Evolutionary conservation across 2,888 invertebrate genomes (phyloP).

Genomic region (Nephrocerus scutellatus): DNA sequence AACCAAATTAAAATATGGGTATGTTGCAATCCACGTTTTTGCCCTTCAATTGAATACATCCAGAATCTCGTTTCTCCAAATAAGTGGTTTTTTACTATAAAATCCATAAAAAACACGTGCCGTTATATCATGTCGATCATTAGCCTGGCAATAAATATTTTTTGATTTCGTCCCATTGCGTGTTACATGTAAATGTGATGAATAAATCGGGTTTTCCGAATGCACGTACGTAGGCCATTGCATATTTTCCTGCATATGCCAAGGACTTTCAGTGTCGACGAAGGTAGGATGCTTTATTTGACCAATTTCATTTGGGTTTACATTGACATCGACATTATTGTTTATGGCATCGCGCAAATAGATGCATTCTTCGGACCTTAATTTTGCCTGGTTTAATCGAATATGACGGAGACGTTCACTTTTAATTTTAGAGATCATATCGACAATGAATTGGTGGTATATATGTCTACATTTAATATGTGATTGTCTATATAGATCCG

Average conservation of each 20-base stretch:
- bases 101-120: constrained; percentile 11
- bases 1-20: background rate
- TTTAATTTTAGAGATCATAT: no score
- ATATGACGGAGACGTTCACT: no score
- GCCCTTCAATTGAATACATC: background rate
- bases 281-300: no score
- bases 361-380: constrained; percentile 1
- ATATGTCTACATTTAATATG: background rate
- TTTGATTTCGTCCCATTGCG: constrained; percentile 8
- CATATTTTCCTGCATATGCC: constrained; percentile 2
- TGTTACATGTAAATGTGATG: constrained; percentile 10
- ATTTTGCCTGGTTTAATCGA: background rate
- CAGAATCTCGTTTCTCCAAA: background rate
- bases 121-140: constrained; percentile 9
- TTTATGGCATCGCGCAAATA: constrained; percentile 1
- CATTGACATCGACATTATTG: background rate
- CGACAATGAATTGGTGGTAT: no score
- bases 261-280: no score
- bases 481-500: no score
- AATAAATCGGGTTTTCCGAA: background rate
- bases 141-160: constrained; percentile 1
- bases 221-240: constrained; percentile 6
- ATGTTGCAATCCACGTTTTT: background rate
- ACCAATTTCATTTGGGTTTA: background rate
- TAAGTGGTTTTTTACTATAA: background rate